Base-by-base conservation (phyloP, 37 sponge, comb jelly and placozoan species). In the Ianthella basta region DNA sequence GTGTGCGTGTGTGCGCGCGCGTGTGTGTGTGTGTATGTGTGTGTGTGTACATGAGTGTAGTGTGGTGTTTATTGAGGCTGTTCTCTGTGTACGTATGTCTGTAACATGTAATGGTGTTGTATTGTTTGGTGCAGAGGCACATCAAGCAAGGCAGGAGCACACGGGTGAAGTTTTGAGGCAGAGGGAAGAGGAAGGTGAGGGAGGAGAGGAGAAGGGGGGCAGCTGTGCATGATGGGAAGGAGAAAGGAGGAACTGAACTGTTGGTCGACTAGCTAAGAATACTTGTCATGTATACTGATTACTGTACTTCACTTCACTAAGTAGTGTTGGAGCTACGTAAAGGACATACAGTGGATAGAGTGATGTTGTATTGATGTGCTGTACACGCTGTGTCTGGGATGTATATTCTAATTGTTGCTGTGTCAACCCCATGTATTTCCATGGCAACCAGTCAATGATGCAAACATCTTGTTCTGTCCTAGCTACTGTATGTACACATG, bases 131-230 rank as follows among this genome's bases (percentile, higher is more conserved):
- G 24, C 10, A 61, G 64, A 61, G 29, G 64, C 64, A n/a, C 64
- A 61, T 12, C 64, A 61, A 2, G 64, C 64, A 13, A 4, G 64
- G 29, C 24, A 61, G 64, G 64, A 61, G 64, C 27, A 61, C 2
- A 27, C 64, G 4, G 29, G 29, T 12, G 64, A 77, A 86, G 82
- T 35, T n/a, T 53, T 59, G 14, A 85, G 90, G 82, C 83, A 90
- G 78, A 86, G 65, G 60, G 86, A 90, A 29, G 86, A 86, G 54
- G 90, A 90, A 82, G 90, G 90, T 90, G 69, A 50, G 38, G 3
- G 6, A 23, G n/a, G n/a, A n/a, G n/a, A n/a, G n/a, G n/a, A n/a
- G n/a, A n/a, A n/a, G n/a, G n/a, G n/a, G n/a, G n/a, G n/a, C n/a
- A n/a, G n/a, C n/a, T n/a, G n/a, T n/a, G n/a, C n/a, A n/a, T n/a